These are phyloP conservation scores for Saguinus midas DNA, from an alignment of 2,113 vertebrate species.

Conservation along the genomic window DNA sequence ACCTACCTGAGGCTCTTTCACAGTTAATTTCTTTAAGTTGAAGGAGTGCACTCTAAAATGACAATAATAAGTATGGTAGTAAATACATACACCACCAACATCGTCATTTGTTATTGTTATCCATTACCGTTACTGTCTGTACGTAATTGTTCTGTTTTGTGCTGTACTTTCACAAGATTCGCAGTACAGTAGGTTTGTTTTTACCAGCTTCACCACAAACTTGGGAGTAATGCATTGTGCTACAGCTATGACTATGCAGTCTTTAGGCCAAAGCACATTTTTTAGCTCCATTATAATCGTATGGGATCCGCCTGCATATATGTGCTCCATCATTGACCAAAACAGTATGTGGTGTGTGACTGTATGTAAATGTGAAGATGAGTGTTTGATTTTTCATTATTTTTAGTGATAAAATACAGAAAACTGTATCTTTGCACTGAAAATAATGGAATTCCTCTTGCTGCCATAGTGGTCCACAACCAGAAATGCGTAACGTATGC, in stretches of 20 bases:
- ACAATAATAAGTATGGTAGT: background rate
- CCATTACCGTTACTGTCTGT: background rate
- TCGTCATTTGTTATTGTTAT: background rate
- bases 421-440: background rate
- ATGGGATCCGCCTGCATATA: background rate
- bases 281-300: background rate
- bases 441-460: background rate
- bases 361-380: constrained; percentile 12
- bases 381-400: background rate
- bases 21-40: background rate
- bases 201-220: background rate
- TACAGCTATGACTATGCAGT: background rate
- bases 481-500: background rate
- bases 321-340: background rate
- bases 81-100: background rate
- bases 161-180: background rate
- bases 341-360: background rate
- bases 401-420: background rate
- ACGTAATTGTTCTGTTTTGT: background rate
- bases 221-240: background rate
- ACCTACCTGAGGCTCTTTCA: background rate
- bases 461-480: background rate
- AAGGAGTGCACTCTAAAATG: background rate
- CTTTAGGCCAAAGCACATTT: background rate
- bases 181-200: background rate